A percentile compares a stretch with the other conserved stretches of the same genome.
Conservation (phyloP, 2,113 vertebrate genomes). For the Pteropus alecto region DNA sequence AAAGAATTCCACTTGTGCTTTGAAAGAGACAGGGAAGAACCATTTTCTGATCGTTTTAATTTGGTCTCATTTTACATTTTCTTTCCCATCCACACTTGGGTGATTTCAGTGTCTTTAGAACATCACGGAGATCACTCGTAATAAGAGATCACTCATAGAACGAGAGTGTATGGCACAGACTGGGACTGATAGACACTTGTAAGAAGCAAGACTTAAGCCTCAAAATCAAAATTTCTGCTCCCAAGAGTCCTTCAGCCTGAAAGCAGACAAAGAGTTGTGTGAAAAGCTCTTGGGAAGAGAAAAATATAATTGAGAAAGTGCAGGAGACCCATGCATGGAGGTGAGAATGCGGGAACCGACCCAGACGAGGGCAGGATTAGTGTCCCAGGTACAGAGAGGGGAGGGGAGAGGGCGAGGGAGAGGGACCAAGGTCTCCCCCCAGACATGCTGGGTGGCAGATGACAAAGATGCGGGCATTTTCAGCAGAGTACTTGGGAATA, state of each 20-base stretch:
- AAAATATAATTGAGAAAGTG: background rate
- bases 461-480: background rate
- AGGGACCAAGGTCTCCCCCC: too few species aligned
- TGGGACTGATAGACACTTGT: background rate
- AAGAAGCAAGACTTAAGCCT: background rate
- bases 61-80: background rate
- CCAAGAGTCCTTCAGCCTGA: background rate
- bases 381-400: background rate
- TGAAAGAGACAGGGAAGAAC: background rate
- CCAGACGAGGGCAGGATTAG: background rate
- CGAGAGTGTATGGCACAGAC: fast-evolving
- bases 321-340: background rate
- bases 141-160: background rate
- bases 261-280: background rate
- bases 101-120: background rate
- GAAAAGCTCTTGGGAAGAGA: background rate
- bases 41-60: background rate
- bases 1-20: background rate
- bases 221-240: background rate
- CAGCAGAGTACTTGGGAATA: background rate
- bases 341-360: background rate
- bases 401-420: background rate
- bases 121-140: background rate
- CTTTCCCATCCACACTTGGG: background rate
- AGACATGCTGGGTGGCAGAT: fast-evolving